phyloP scores from a whole-genome alignment of 1,140 invertebrate genomes.

The Luehdorfia chinensis region DNA sequence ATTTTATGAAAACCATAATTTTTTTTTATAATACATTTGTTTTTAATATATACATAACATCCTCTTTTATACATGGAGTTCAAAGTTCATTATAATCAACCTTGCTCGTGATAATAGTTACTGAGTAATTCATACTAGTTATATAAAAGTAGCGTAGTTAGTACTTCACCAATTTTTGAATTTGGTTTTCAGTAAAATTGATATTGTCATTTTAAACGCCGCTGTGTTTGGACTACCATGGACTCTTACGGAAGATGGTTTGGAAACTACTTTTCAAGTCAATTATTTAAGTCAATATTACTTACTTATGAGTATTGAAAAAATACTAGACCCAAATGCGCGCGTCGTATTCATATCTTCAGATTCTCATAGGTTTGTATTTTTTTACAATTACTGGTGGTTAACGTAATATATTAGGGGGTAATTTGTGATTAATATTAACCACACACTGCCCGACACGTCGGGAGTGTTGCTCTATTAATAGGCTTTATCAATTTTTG shows the following conservation, averaged over 20 bases:
- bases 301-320: constrained; percentile 86
- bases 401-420: too few relatives aligned
- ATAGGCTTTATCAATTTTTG: too few relatives aligned
- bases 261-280: constrained; percentile 94
- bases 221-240: constrained; percentile 90
- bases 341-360: constrained; percentile 92
- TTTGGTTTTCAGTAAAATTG: constrained; percentile 81
- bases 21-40: background rate
- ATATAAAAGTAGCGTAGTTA: too few relatives aligned
- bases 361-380: constrained; percentile 95
- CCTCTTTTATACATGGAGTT: too few relatives aligned
- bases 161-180: background rate
- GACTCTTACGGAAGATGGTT: constrained; percentile 87
- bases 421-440: too few relatives aligned
- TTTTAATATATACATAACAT: too few relatives aligned
- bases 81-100: too few relatives aligned
- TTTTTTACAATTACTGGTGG: too few relatives aligned
- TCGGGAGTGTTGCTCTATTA: too few relatives aligned
- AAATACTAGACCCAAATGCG: constrained; percentile 80
- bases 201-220: constrained; percentile 94
- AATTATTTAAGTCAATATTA: constrained; percentile 91
- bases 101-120: too few relatives aligned
- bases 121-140: too few relatives aligned
- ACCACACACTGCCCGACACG: too few relatives aligned
- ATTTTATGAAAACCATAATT: background rate